Percentiles rank a stretch among this genome's conserved stretches.
phyloP scores from a whole-genome alignment of 1,140 invertebrate genomes.

The Hylaeus anthracinus region DNA sequence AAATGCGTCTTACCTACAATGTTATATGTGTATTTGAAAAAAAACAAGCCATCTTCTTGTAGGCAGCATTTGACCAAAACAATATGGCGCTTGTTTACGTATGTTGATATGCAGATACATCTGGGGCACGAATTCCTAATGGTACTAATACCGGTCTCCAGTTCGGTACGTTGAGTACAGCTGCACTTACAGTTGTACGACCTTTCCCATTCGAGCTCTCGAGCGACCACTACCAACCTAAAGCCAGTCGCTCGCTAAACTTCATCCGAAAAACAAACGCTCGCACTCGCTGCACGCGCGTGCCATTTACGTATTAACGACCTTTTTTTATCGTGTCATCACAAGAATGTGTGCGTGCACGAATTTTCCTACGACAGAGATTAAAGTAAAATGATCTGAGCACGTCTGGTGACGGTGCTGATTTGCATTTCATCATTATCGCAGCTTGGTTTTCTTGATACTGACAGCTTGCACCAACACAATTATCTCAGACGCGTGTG shows the following conservation, averaged over 20 bases:
- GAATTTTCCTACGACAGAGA: neutral
- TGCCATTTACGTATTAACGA: neutral
- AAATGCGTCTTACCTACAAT: neutral
- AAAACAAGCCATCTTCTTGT: neutral
- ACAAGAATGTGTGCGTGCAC: neutral
- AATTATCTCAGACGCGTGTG: constrained; percentile 6
- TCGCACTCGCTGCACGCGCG: neutral
- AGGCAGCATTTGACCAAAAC: neutral
- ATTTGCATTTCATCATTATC: constrained; percentile 24
- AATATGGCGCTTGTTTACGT: constrained; percentile 15
- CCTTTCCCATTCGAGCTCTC: constrained; percentile 45
- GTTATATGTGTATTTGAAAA: neutral
- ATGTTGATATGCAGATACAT: constrained; percentile 29
- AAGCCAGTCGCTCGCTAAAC: constrained; percentile 30
- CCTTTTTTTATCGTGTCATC: neutral
- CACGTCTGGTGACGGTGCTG: neutral
- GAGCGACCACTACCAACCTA: constrained; percentile 44
- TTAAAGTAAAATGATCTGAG: neutral
- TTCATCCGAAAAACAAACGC: neutral
- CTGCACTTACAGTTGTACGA: constrained; percentile 54
- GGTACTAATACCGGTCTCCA: constrained; percentile 27
- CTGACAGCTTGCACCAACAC: neutral
- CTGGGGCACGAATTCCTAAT: constrained; percentile 38
- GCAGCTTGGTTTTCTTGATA: neutral
- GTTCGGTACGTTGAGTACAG: constrained; percentile 39